Base-by-base conservation (phyloP, 1,140 invertebrate species). In the Hesperophylax magnus region DNA sequence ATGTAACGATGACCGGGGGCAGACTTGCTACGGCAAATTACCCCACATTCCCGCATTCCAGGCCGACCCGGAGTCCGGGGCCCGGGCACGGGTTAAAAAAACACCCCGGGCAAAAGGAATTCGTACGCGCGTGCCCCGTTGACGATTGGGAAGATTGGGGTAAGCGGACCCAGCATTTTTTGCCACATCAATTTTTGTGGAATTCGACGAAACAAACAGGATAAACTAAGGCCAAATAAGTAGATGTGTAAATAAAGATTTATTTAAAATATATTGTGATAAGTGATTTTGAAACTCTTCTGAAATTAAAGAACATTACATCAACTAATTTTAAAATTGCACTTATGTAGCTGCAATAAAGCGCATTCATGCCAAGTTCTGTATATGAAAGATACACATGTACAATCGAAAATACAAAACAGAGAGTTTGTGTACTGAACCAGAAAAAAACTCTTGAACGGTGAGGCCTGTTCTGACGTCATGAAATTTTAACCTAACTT, bases 21-120 rank as follows among this genome's bases (percentile, higher is more conserved):
- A 24, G 15, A 54, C 31, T 27, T 22, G 34, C 24, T 71, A 67
- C 52, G 78, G 63, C 78, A 72, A 79, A 72, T 79, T 74, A 72
- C 65, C 77, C 65, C 77, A 71, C 77, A 67, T 77, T 20, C 54
- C 22, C 77, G 15, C 54, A 77, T 78, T 78, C 39, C 39, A 54
- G 18, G 78, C 53, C 72, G 72, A 60, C 67, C 31, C 72, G 14
- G 56, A 54, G 72, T 53, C 31, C 72, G 14, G 56, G 67, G 72
- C 61, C 72, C 78, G 53, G 2, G 15, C 14, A 5, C 15, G 52
- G 53, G 63, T 22, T 56, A 39, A 58, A 24, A 76, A 60, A 22
- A 31, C 18, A 60, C 39, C 56, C 39, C 5, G 17, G n/a, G 17
- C 15, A 56, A 72, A 56, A 72, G 69, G 54, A 72, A 24, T 72